These are phyloP conservation scores for Falco columbarius DNA, from an alignment of 2,797 vertebrate species.

Conservation along the genomic window DNA sequence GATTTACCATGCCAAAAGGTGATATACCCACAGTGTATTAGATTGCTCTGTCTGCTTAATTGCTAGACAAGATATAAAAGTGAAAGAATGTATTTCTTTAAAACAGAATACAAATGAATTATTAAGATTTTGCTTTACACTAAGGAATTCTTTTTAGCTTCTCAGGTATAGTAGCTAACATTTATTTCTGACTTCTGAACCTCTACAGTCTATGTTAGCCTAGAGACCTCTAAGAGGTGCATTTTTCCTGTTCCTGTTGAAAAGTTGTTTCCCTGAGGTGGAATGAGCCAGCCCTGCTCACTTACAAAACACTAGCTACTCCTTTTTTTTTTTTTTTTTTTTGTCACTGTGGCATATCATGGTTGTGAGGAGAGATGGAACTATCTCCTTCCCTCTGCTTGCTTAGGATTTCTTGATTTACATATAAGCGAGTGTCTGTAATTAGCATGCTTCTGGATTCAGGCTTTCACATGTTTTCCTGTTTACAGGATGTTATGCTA, in stretches of 20 bases:
- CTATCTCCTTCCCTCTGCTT: not conserved
- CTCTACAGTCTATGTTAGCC: not conserved
- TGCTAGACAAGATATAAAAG: not conserved
- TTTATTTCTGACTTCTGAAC: not conserved
- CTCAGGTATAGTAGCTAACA: not conserved
- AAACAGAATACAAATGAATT: not conserved
- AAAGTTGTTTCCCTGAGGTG: not conserved
- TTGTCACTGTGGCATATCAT: not conserved
- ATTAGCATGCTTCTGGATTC: not conserved
- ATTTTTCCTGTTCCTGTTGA: not conserved
- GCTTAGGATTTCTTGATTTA: not conserved
- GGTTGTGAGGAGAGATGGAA: accelerated
- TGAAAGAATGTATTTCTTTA: not conserved
- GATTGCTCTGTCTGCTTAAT: not conserved
- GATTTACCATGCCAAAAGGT: not conserved
- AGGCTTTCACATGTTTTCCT: conserved; percentile 27
- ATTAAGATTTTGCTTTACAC: not conserved
- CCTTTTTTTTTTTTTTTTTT: not conserved
- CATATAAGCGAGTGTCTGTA: not conserved
- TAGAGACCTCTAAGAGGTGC: not conserved
- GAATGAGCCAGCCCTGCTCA: not conserved
- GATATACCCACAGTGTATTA: not conserved
- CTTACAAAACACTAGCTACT: not conserved
- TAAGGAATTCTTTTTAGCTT: not conserved
- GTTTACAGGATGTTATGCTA: not conserved